Conservation (phyloP, 1,140 invertebrate species). For the Drosophila dunni region DNA sequence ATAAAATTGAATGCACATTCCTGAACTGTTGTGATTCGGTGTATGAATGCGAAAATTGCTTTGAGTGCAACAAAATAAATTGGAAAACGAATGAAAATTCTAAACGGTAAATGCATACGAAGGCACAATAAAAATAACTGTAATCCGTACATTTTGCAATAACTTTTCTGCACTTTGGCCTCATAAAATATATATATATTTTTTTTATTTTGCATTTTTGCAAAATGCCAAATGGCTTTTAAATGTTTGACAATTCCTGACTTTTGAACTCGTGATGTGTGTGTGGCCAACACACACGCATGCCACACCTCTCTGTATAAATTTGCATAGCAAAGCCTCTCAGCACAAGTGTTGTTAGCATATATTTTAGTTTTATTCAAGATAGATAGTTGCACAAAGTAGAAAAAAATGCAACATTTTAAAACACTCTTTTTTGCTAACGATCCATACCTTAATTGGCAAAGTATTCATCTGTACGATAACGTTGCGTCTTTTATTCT, state of each 20-base stretch:
- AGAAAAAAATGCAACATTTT: slow-evolving; percentile 15
- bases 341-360: slow-evolving; percentile 50
- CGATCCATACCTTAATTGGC: not conserved
- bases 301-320: not conserved
- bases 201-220: slow-evolving; percentile 9
- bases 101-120: slow-evolving; percentile 48
- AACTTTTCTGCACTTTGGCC: slow-evolving; percentile 58
- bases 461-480: not conserved
- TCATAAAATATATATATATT: slow-evolving; percentile 44
- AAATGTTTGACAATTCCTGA: slow-evolving; percentile 69
- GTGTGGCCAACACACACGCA: slow-evolving; percentile 5
- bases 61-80: slow-evolving; percentile 56
- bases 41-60: slow-evolving; percentile 47
- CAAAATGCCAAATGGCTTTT: slow-evolving; percentile 55
- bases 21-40: slow-evolving; percentile 29
- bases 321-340: slow-evolving; percentile 72
- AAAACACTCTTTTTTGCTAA: slow-evolving; percentile 1
- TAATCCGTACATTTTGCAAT: slow-evolving; percentile 62
- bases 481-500: not conserved
- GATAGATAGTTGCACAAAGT: slow-evolving; percentile 46
- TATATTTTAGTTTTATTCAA: slow-evolving; percentile 34
- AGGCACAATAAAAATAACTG: slow-evolving; percentile 44
- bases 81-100: slow-evolving; percentile 63
- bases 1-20: slow-evolving; percentile 63
- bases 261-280: slow-evolving; percentile 60